Conservation (phyloP, 2,113 vertebrate species). For the Platycercus adscitus region DNA sequence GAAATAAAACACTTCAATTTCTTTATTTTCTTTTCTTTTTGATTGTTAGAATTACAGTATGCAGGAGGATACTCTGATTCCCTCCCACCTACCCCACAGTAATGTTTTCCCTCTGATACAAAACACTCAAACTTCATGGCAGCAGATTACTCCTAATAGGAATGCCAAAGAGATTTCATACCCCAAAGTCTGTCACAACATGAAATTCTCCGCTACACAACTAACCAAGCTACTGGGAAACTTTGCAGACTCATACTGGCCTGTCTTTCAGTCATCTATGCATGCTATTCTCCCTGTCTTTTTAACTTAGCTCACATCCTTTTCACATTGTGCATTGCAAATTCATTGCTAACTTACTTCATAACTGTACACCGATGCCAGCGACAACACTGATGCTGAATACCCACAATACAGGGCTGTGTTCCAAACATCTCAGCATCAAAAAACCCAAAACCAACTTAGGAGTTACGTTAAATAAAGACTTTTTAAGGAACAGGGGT, state of each 20-base stretch:
- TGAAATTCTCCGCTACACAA: neutral
- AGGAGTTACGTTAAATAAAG: neutral
- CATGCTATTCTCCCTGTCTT: neutral
- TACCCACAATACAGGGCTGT: neutral
- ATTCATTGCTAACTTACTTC: neutral
- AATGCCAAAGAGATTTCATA: neutral
- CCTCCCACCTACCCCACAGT: accelerated
- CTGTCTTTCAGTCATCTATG: neutral
- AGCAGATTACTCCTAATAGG: neutral
- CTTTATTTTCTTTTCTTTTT: neutral
- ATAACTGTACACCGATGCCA: neutral
- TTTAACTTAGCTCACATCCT: neutral
- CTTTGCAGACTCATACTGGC: neutral
- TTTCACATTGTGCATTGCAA: neutral
- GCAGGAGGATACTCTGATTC: neutral
- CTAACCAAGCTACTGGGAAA: neutral
- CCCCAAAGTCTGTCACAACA: neutral
- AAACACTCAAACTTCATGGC: neutral
- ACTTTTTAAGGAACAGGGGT: neutral
- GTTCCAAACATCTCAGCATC: neutral
- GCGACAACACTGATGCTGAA: neutral
- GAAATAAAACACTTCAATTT: neutral
- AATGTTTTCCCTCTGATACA: neutral
- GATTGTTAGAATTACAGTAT: neutral
- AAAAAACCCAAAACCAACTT: neutral